Evolutionary conservation across 2,888 invertebrate genomes (phyloP), one percentile per base, ranked within the genome.

Genomic region (Cremastinae sp.): DNA sequence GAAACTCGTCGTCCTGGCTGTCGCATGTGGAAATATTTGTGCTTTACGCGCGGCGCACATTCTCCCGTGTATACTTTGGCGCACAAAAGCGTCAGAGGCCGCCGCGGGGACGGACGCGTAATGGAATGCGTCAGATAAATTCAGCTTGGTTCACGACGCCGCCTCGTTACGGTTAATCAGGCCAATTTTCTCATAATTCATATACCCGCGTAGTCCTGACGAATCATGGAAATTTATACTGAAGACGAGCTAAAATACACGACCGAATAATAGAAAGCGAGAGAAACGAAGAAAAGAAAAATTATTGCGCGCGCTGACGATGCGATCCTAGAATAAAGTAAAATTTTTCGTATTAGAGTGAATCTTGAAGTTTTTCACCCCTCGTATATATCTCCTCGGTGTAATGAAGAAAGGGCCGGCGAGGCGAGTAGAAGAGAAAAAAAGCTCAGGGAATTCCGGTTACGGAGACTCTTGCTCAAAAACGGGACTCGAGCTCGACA

Each of bases 151-250:
- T 20, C 41, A 34, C 72, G 53, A 38, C 51, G 45, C 75, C 47
- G 53, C 49, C 79, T 79, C 82, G 78, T 79, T 78, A 79, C 72
- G 74, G 72, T 80, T 79, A 81, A 83, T 84, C 82, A 81, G 81
- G 79, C 78, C 81, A 84, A 83, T 82, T 84, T 81, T 78, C 81
- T 28, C 22, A 51, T 38, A 20, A 71, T 71, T 64, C 47, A 10
- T 53, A n/a, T n/a, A n/a, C n/a, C 38, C 16, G 38, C 49, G 7
- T 22, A 8, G 49, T 49, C 18, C 28, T 28, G 28, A 28, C 28
- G 28, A 28, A 28, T 28, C 28, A 28, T 28, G 5, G 28, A 28
- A 28, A 28, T 28, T 28, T 28, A 28, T 28, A n/a, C n/a, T 28
- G 28, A 5, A 28, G 28, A 5, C 28, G 28, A 28, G 5, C 28